These are phyloP conservation scores for Neocloeon triangulifer DNA, from an alignment of 1,140 invertebrate genomes.

Conservation along the genomic window DNA sequence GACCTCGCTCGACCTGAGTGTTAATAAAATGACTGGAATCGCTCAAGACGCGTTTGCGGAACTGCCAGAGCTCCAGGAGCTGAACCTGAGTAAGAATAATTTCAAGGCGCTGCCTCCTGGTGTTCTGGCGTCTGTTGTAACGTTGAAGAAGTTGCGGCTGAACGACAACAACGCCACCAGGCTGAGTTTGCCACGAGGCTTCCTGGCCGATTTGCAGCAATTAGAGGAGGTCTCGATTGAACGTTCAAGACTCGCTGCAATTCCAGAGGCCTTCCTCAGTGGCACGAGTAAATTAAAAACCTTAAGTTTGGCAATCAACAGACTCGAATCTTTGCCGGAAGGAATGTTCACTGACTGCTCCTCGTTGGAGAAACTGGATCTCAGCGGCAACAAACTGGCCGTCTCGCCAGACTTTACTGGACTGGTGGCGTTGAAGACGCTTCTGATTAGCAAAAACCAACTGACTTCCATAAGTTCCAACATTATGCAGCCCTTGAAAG, in stretches of 20 bases:
- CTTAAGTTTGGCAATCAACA: no score
- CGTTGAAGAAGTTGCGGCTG: not conserved
- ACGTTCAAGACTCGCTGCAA: no score
- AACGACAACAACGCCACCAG: slow-evolving; percentile 26
- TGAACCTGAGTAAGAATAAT: slow-evolving; percentile 28
- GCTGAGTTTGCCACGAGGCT: no score
- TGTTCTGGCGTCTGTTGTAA: slow-evolving; percentile 3
- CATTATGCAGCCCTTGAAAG: slow-evolving; percentile 13
- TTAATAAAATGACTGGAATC: slow-evolving; percentile 26
- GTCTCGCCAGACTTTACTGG: slow-evolving; percentile 7
- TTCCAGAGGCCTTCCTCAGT: no score
- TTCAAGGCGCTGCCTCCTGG: slow-evolving; percentile 13
- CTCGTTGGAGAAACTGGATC: slow-evolving; percentile 25
- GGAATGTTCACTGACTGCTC: no score
- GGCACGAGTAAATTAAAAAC: no score
- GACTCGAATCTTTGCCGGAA: no score
- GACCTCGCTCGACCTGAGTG: slow-evolving; percentile 23
- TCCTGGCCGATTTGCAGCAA: no score
- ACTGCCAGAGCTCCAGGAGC: slow-evolving; percentile 20
- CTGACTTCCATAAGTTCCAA: slow-evolving; percentile 4
- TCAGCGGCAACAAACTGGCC: slow-evolving; percentile 25
- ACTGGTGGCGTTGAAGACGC: slow-evolving; percentile 10
- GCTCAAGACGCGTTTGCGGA: slow-evolving; percentile 25
- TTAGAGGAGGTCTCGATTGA: no score
- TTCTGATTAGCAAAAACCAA: slow-evolving; percentile 5